These are phyloP conservation scores for Ciconia stormi DNA, from an alignment of 2,113 vertebrate species.

Conservation along the genomic window DNA sequence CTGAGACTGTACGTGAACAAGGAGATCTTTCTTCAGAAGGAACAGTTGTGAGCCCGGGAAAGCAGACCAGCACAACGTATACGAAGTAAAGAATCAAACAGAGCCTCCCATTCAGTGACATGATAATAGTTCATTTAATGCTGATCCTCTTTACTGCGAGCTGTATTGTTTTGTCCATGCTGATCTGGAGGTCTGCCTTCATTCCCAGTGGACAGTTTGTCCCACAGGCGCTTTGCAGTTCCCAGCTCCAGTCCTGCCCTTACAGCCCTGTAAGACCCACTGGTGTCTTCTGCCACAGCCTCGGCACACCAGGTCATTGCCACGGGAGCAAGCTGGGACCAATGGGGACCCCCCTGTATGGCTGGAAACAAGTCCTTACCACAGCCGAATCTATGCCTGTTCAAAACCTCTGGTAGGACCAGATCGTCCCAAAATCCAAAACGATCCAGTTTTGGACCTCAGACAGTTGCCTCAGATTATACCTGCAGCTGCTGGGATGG, in stretches of 20 bases:
- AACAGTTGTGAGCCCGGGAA: neutral
- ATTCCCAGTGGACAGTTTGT: neutral
- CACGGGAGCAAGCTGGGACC: neutral
- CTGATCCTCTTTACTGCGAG: neutral
- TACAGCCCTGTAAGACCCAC: neutral
- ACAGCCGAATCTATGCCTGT: neutral
- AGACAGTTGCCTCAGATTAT: neutral
- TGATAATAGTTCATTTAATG: fast-evolving
- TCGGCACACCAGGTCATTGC: fast-evolving
- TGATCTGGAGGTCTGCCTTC: neutral
- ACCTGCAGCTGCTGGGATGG: neutral
- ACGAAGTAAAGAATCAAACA: neutral
- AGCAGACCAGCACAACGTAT: neutral
- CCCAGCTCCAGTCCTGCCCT: neutral
- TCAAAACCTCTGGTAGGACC: neutral
- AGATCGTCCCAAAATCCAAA: neutral
- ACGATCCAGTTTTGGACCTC: neutral
- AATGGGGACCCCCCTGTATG: fast-evolving
- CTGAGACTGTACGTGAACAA: neutral
- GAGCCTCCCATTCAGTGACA: neutral
- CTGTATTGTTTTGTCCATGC: neutral
- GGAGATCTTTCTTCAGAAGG: neutral
- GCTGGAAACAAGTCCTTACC: neutral
- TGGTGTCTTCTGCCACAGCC: neutral
- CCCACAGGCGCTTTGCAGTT: neutral